Evolutionary conservation across 2,797 vertebrate genomes (phyloP).

Genomic region (Alca torda): DNA sequence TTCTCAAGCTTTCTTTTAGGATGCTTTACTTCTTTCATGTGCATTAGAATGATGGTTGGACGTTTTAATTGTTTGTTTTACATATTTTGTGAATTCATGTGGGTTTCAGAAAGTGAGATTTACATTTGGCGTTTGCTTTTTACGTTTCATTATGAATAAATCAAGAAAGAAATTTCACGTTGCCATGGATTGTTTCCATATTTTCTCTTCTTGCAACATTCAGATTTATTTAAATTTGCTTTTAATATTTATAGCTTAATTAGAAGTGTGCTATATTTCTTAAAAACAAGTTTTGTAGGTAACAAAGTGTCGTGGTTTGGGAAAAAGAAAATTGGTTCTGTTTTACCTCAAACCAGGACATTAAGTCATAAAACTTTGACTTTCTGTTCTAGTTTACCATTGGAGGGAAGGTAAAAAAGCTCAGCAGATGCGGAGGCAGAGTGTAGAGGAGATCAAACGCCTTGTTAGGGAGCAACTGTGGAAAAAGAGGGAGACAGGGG

Average conservation of each 20-base stretch:
- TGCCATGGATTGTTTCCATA: background rate
- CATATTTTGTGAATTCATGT: background rate
- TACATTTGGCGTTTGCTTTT: background rate
- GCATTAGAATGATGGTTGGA: background rate
- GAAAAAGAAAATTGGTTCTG: background rate
- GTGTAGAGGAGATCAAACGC: background rate
- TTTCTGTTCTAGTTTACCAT: background rate
- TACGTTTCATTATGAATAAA: background rate
- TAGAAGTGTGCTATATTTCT: background rate
- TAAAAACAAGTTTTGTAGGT: background rate
- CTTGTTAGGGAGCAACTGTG: background rate
- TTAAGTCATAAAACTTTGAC: background rate
- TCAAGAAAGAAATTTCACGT: background rate
- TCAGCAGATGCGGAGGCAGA: background rate
- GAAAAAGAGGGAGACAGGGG: background rate
- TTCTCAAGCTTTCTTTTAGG: background rate
- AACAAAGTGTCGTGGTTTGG: background rate
- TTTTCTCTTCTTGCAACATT: background rate
- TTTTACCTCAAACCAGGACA: background rate
- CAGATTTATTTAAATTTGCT: background rate
- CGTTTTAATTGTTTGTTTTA: background rate
- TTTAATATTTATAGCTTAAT: slow-evolving; percentile 1
- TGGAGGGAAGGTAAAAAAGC: background rate
- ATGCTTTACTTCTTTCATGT: background rate
- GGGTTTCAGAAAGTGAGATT: background rate